Base-by-base conservation (phyloP, 2,797 vertebrate species). In the Rhynchonycteris naso region DNA sequence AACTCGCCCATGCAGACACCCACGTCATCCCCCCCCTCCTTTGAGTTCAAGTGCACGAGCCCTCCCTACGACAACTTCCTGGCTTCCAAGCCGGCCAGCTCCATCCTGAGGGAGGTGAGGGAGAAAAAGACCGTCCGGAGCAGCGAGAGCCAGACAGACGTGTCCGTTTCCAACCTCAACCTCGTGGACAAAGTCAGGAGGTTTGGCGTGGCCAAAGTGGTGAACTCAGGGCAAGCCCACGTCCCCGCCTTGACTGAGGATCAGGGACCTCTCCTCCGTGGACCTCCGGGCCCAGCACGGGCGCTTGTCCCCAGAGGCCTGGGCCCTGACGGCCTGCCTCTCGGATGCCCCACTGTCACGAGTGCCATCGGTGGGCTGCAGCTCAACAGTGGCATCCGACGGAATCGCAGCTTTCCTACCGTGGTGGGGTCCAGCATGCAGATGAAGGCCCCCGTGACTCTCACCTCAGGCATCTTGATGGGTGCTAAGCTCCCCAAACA, bases 341-440 rank as follows among this genome's bases (percentile, higher is more conserved):
- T 98, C 38, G 98, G 98, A 85, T 98, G 98, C 96, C 98, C 98
- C 90, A 95, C 96, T 0, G 98, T 98, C 88, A 98, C 99, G 90
- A 97, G 96, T 81, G 58, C 98, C 98, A 98, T 99, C 4, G 98
- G 98, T 4, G 99, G 99, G 88, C 98, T 99, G 92, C 98, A 99
- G 69, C 97, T 99, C 94, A 99, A 98, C 75, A 97, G 98, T 5
- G 99, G 99, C 91, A 99, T 99, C 95, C 98, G 99, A 33, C 98
- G 99, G 97, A 99, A 99, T 68, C 98, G 99, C 58, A 99, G 99
- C 98, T 99, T 99, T 95, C 99, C 99, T 22, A 99, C 99, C 83
- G 99, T 99, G 99, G 99, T 99, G 92, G 99, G 99, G 56, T 99
- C 99, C 96, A 99, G 99, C 96, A 99, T 99, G 99, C 99, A 99